Evolutionary conservation across 64 coral and sea anemone species (phyloP).

Genomic region (Montipora capricornis): DNA sequence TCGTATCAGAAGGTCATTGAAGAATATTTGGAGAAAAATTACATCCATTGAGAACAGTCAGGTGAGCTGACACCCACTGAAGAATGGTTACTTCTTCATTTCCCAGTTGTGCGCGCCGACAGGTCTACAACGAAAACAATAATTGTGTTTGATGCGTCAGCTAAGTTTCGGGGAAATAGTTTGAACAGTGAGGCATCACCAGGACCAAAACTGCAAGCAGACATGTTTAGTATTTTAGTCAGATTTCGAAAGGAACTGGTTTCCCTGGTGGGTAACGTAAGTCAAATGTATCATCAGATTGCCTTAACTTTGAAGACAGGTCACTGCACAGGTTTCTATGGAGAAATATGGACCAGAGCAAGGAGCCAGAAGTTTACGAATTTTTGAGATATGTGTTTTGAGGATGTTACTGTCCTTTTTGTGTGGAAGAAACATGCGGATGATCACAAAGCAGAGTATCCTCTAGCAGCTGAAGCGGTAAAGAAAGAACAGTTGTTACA

Average conservation of each 20-base stretch:
- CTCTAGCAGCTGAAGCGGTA: conserved; percentile 66
- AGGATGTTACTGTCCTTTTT: conserved; percentile 89
- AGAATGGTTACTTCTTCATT: conserved; percentile 15
- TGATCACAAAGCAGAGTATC: conserved; percentile 38
- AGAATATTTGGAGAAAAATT: conserved; percentile 72
- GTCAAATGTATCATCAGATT: conserved; percentile 88
- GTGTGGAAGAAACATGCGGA: conserved; percentile 75
- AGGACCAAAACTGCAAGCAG: not conserved
- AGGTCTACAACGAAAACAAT: too few relatives aligned
- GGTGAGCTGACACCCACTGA: not conserved
- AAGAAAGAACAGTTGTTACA: conserved; percentile 51
- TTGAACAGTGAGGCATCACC: not conserved
- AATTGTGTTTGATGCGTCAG: too few relatives aligned
- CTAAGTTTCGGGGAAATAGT: not conserved
- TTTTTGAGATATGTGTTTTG: conserved; percentile 81
- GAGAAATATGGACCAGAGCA: conserved; percentile 51
- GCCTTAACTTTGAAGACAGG: conserved; percentile 23
- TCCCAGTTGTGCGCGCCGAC: too few relatives aligned
- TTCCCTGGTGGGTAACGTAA: conserved; percentile 56
- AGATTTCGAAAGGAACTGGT: not conserved
- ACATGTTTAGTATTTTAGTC: not conserved
- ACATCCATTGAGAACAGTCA: conserved; percentile 6
- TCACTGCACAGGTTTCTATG: conserved; percentile 44
- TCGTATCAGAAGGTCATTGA: conserved; percentile 70
- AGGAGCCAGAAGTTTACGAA: conserved; percentile 66